Evolutionary conservation across 2,797 vertebrate genomes (phyloP).

Genomic region (Pelobates cultripes): DNA sequence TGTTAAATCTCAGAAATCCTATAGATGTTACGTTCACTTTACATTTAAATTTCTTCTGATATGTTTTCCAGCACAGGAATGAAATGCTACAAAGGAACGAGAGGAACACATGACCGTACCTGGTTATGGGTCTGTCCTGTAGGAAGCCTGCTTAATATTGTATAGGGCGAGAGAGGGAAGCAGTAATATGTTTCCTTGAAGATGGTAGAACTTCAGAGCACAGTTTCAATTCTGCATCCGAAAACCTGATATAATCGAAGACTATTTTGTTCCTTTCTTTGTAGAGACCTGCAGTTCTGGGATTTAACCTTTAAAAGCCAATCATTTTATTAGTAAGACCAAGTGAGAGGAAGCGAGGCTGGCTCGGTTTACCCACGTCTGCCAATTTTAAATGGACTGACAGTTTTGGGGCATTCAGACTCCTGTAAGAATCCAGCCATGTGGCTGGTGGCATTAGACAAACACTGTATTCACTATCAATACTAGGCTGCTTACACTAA

Average conservation of each 20-base stretch:
- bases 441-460: conserved; percentile 21
- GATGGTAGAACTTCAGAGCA: conserved; percentile 27
- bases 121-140: too few relatives aligned
- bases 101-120: too few relatives aligned
- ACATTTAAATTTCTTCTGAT: too few relatives aligned
- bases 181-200: conserved; percentile 11
- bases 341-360: conserved; percentile 32
- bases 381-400: not conserved
- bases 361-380: conserved; percentile 13
- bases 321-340: conserved; percentile 71
- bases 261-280: conserved; percentile 28
- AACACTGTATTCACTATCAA: conserved; percentile 11
- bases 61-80: too few relatives aligned
- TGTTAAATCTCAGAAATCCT: too few relatives aligned
- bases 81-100: too few relatives aligned
- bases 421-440: not conserved
- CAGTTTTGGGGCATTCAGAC: not conserved
- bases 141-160: too few relatives aligned
- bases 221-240: not conserved
- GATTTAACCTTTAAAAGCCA: conserved; percentile 82
- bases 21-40: too few relatives aligned
- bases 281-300: conserved; percentile 80
- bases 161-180: not conserved
- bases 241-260: too few relatives aligned
- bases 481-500: too few relatives aligned